A percentile compares a stretch with the other conserved stretches of the same genome.
These are phyloP conservation scores for Squalus acanthias DNA, from an alignment of 2,797 vertebrate genomes.

Conservation along the genomic window DNA sequence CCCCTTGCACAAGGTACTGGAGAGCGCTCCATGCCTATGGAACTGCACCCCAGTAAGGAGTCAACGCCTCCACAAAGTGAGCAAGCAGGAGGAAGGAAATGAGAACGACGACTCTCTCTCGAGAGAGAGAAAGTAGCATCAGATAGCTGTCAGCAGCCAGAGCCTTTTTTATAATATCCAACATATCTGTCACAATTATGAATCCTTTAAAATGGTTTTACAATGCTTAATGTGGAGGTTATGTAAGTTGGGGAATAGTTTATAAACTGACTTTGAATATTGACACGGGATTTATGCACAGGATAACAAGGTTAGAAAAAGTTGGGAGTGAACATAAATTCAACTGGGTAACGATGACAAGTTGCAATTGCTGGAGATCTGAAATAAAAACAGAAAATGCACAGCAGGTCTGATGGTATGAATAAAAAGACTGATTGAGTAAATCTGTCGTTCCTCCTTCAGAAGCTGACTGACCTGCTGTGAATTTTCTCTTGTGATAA, in stretches of 20 bases:
- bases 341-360: not conserved
- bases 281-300: not conserved
- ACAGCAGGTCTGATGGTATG: not conserved
- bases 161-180: not conserved
- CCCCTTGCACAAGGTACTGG: not conserved
- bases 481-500: not conserved
- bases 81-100: not conserved
- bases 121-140: not conserved
- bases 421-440: not conserved
- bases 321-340: not conserved
- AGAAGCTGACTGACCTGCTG: too few species aligned
- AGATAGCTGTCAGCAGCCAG: not conserved
- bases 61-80: not conserved
- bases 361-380: not conserved
- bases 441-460: not conserved
- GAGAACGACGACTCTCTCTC: not conserved
- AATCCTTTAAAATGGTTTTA: not conserved
- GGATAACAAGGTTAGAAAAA: not conserved
- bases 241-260: not conserved
- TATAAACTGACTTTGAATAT: not conserved
- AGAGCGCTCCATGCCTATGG: not conserved
- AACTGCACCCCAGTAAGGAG: not conserved
- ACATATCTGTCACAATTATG: not conserved
- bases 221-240: not conserved
- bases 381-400: not conserved